Evolutionary conservation across 2,113 vertebrate species (phyloP).

Genomic region (Mesoclemmys tuberculata): DNA sequence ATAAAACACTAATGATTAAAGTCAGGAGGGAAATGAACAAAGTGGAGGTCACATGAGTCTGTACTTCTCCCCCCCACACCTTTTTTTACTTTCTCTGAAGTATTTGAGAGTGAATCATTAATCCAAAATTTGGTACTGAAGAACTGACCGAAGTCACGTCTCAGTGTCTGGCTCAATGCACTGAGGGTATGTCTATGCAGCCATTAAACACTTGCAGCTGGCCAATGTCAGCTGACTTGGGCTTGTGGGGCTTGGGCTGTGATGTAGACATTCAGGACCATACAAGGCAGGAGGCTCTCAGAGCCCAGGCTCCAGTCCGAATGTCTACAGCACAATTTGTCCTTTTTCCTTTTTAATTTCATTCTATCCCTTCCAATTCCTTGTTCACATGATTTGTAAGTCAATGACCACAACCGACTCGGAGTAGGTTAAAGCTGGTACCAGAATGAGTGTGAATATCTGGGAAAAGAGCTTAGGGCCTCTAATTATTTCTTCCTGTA

Average conservation of each 20-base stretch:
- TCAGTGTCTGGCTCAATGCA: not conserved
- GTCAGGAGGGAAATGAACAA: not conserved
- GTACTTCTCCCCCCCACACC: not conserved
- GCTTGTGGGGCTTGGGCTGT: not conserved
- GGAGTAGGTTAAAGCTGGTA: not conserved
- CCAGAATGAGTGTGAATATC: not conserved
- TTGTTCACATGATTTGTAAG: not conserved
- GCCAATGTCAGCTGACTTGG: not conserved
- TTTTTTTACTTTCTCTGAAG: not conserved
- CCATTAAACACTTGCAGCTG: not conserved
- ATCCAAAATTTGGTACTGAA: not conserved
- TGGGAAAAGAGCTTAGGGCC: not conserved
- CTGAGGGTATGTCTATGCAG: not conserved
- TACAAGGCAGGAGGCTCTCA: not conserved
- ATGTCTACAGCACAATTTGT: not conserved
- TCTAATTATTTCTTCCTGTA: not conserved
- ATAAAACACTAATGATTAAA: not conserved
- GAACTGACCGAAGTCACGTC: constrained; percentile 50
- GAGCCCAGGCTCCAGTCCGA: not conserved
- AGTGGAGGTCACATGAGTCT: constrained; percentile 55
- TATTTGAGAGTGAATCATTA: constrained; percentile 69
- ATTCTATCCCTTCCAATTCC: not conserved
- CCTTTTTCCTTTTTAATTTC: not conserved
- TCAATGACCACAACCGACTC: not conserved
- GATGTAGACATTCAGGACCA: not conserved